Base-by-base conservation (phyloP, 2,113 vertebrate genomes). In the Prunella fulvescens region DNA sequence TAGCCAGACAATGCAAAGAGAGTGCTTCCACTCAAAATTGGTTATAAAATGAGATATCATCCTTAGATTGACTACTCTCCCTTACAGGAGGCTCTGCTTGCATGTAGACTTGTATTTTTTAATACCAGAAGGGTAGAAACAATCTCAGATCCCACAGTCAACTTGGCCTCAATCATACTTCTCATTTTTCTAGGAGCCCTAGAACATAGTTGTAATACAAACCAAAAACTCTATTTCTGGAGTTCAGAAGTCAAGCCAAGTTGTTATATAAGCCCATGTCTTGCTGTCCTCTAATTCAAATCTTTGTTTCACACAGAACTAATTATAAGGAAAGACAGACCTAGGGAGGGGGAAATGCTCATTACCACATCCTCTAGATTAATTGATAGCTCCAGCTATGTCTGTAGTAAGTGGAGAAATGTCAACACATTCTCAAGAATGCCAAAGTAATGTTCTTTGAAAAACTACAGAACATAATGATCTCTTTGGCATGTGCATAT, bases 361-460 rank as follows among this genome's bases (percentile, higher is more conserved):
- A 60, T 73, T 93, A 73, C 40, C 40, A 53, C 72, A 86, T 61
- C 37, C 25, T 51, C 53, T 35, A 40, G 37, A 81, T 74, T 88
- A 94, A 94, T 84, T 92, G 56, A 62, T 35, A 88, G 72, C 48
- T 85, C 51, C 35, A 80, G n/a, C 39, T 58, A 29, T 12, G 23
- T 80, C 51, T 86, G 74, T 88, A 95, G 58, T 47, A 93, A 93
- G 64, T 35, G 16, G 15, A 73, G 47, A 84, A 77, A 86, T 31
- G 19, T 81, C 60, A 81, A 51, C 65, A 29, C 40, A 22, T 74
- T 84, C 12, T 51, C 39, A 70, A 47, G 37, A 77, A 82, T 15
- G 47, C 33, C 69, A 31, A 69, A 92, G 5, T 25, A 69, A 67
- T 1, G 1, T 45, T 74, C n/a, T 65, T 77, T 11, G 7, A 33